Base-by-base conservation (phyloP, 1,140 invertebrate genomes). In the Drosophila malerkotliana region DNA sequence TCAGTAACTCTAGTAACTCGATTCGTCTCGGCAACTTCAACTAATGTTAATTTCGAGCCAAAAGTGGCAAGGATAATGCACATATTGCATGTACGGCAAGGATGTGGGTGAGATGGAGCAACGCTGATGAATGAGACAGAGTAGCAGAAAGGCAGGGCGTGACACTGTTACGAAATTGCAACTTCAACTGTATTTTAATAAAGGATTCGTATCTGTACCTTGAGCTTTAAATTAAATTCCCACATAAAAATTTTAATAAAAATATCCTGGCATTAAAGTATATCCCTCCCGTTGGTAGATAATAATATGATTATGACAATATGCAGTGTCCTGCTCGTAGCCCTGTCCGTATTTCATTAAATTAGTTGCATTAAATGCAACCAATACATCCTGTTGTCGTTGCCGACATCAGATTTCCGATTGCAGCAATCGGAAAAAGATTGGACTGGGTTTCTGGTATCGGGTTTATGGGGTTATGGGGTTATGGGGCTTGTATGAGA, bases 101-200 rank as follows among this genome's bases (percentile, higher is more conserved):
- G 30, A 32, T 10, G 30, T 9, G 30, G 7, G 64, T 58, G 74
- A 77, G 81, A 81, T 74, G 72, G 82, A 69, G 77, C 79, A 84
- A 77, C 76, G 52, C 77, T 84, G 80, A 84, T 84, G 80, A 84
- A 84, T 84, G 49, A 4, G 24, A 9, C 24, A 7, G 41, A 62
- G 24, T 49, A 52, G 41, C 54, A 39, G 48, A 37, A 52, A 48
- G 53, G 9, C 34, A 37, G 52, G 66, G 67, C 57, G 58, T 66
- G 62, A 56, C 44, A 30, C 51, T 18, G 71, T 58, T 60, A 76
- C 15, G 66, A 72, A 72, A 72, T 79, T 75, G 59, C 67, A 39
- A 24, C 15, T 49, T 49, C 73, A 81, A 67, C 78, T 85, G 81
- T 48, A 82, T 87, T 85, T 85, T 87, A 85, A 85, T 87, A 78